phyloP scores from a whole-genome alignment of 2,888 invertebrate species.

The Cephus nigrinus region DNA sequence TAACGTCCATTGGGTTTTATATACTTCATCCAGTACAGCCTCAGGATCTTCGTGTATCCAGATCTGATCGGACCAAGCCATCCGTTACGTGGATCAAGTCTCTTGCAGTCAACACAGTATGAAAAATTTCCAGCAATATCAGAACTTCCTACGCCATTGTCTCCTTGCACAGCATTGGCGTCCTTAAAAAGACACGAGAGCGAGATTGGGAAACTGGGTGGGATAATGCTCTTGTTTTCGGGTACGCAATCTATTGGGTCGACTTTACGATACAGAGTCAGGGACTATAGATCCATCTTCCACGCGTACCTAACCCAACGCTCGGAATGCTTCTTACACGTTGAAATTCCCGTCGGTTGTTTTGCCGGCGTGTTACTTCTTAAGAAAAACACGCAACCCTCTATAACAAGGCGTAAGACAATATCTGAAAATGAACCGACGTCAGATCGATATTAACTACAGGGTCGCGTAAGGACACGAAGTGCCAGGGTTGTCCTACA shows the following conservation, averaged over 20 bases:
- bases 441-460: neutral
- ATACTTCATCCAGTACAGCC: neutral
- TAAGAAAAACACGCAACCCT: neutral
- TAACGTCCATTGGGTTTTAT: neutral
- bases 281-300: neutral
- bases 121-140: neutral
- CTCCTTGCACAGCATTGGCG: neutral
- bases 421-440: neutral
- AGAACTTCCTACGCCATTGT: neutral
- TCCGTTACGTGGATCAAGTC: neutral
- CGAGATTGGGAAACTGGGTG: neutral
- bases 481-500: neutral
- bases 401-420: neutral
- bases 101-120: neutral
- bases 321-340: neutral
- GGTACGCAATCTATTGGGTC: neutral
- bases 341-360: neutral
- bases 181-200: neutral
- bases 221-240: neutral
- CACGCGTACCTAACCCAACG: neutral
- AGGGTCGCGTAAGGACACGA: neutral
- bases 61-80: neutral
- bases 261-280: neutral
- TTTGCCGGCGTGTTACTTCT: neutral
- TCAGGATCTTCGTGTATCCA: too few species aligned